A percentile compares a stretch with the other conserved stretches of the same genome.
phyloP scores from a whole-genome alignment of 1,140 invertebrate genomes.

The Bacillus rossius region DNA sequence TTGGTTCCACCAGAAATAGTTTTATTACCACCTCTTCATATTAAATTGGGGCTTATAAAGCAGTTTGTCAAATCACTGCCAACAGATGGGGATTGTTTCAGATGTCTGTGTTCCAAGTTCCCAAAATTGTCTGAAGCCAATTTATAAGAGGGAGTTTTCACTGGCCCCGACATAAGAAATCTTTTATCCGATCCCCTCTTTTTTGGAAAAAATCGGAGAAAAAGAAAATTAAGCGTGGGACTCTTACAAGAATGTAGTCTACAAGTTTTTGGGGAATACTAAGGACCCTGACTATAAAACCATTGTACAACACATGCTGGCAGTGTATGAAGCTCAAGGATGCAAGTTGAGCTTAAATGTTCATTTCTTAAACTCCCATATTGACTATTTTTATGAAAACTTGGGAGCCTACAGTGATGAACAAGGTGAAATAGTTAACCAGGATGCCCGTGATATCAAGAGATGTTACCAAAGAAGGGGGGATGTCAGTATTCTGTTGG shows the following conservation, averaged over 20 bases:
- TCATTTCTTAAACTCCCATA: conserved; percentile 16
- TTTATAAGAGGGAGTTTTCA: not conserved
- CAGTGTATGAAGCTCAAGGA: no score
- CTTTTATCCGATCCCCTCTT: no score
- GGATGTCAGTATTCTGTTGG: conserved; percentile 1
- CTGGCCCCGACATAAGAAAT: no score
- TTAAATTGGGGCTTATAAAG: no score
- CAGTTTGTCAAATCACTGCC: no score
- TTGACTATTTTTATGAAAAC: conserved; percentile 18
- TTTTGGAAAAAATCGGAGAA: not conserved
- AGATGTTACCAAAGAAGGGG: conserved; percentile 3
- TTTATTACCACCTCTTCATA: conserved; percentile 5
- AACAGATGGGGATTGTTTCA: no score
- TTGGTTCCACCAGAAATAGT: not conserved
- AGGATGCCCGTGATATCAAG: conserved; percentile 13
- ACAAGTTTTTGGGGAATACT: no score
- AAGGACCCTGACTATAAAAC: no score
- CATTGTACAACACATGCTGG: no score
- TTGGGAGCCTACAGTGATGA: conserved; percentile 19
- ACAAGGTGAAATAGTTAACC: conserved; percentile 14
- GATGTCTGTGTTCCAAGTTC: no score
- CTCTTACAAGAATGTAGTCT: not conserved
- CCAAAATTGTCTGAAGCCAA: not conserved
- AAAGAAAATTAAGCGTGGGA: not conserved
- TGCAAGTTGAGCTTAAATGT: conserved; percentile 17